These are phyloP conservation scores for Bubalus kerabau DNA, from an alignment of 2,113 vertebrate species.

Conservation along the genomic window DNA sequence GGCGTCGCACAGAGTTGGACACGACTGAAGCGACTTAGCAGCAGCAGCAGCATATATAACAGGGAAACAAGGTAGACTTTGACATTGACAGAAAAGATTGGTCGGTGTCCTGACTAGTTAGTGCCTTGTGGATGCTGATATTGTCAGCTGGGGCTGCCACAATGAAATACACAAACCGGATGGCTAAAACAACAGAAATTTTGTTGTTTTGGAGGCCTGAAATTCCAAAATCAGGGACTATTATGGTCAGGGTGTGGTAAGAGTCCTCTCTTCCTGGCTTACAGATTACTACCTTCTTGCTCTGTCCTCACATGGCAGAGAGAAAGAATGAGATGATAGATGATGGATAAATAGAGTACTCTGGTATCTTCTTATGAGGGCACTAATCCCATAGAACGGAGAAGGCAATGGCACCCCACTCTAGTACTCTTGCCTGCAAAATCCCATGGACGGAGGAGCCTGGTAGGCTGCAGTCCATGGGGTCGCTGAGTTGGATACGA, in stretches of 20 bases:
- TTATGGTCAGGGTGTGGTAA: neutral
- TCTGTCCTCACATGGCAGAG: neutral
- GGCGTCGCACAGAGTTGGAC: too few species aligned
- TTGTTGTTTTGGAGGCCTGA: neutral
- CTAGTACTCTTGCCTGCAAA: too few species aligned
- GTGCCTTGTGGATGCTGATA: neutral
- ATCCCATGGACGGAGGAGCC: too few species aligned
- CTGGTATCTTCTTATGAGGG: neutral
- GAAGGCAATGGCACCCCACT: too few species aligned
- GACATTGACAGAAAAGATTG: neutral
- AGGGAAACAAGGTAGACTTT: neutral
- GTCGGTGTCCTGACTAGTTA: neutral
- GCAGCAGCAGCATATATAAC: too few species aligned
- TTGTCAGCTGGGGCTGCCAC: neutral
- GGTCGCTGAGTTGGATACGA: too few species aligned
- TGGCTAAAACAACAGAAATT: neutral
- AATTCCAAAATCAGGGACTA: neutral
- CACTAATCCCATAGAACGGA: neutral
- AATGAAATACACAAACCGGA: neutral
- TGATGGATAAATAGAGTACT: neutral
- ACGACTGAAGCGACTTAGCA: too few species aligned
- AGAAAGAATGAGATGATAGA: neutral
- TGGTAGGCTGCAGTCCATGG: too few species aligned
- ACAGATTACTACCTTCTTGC: neutral
- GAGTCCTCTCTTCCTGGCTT: neutral